phyloP scores from a whole-genome alignment of 2,888 invertebrate species.

The Shargacucullia verbasci region DNA sequence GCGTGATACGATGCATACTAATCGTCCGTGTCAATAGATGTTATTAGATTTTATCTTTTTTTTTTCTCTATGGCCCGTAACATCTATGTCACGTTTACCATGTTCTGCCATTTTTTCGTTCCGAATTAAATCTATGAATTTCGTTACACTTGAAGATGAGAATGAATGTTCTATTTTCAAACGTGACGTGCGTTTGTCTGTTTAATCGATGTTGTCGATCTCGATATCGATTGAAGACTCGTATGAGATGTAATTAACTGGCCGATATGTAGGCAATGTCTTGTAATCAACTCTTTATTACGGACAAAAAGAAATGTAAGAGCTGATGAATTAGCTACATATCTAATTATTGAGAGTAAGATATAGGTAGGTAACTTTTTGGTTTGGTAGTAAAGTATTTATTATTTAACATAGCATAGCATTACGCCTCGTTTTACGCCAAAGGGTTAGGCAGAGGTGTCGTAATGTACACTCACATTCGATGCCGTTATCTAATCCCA shows the following conservation, averaged over 20 bases:
- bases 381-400: too few species aligned
- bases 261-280: constrained; percentile 5
- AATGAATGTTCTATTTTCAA: constrained; percentile 44
- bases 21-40: constrained; percentile 54
- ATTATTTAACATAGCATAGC: too few species aligned
- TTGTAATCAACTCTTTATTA: constrained; percentile 6
- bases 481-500: too few species aligned
- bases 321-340: constrained; percentile 20
- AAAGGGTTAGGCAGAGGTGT: too few species aligned
- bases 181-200: constrained; percentile 25
- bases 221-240: constrained; percentile 24
- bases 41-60: constrained; percentile 60
- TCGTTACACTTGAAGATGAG: constrained; percentile 25
- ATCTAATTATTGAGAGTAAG: too few species aligned
- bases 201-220: constrained; percentile 37
- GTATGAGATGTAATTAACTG: constrained; percentile 36
- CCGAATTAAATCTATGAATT: constrained; percentile 29
- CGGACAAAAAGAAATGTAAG: constrained; percentile 16
- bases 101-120: constrained; percentile 26
- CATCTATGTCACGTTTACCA: constrained; percentile 47
- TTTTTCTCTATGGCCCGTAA: constrained; percentile 27
- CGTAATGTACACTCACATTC: too few species aligned
- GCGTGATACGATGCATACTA: constrained; percentile 57
- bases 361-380: too few species aligned
- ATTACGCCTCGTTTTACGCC: too few species aligned